phyloP scores from a whole-genome alignment of 1,140 invertebrate species.

The Apis mellifera region Amel_HAv3.1 CM009934.2:12850001-12850500 shows the following conservation, averaged over 20 bases:
- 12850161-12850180: conserved; percentile 29
- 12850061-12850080: conserved; percentile 12
- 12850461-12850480: conserved; percentile 77
- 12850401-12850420: conserved; percentile 75
- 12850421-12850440: conserved; percentile 77
- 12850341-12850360: conserved; percentile 69
- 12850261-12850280: conserved; percentile 18
- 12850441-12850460: conserved; percentile 73
- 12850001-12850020: conserved; percentile 48
- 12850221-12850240: conserved; percentile 27
- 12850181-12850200: conserved; percentile 29
- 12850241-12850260: conserved; percentile 22
- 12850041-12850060: conserved; percentile 26
- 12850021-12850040: conserved; percentile 20
- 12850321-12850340: conserved; percentile 74
- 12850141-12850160: conserved; percentile 28
- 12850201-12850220: conserved; percentile 14
- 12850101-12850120: background rate
- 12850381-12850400: conserved; percentile 68
- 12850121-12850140: background rate
- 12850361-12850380: conserved; percentile 62
- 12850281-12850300: conserved; percentile 50
- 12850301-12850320: conserved; percentile 57
- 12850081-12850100: conserved; percentile 19
- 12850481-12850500: conserved; percentile 79